Conservation (phyloP, 2,113 vertebrate species). For the Petaurus breviceps region DNA sequence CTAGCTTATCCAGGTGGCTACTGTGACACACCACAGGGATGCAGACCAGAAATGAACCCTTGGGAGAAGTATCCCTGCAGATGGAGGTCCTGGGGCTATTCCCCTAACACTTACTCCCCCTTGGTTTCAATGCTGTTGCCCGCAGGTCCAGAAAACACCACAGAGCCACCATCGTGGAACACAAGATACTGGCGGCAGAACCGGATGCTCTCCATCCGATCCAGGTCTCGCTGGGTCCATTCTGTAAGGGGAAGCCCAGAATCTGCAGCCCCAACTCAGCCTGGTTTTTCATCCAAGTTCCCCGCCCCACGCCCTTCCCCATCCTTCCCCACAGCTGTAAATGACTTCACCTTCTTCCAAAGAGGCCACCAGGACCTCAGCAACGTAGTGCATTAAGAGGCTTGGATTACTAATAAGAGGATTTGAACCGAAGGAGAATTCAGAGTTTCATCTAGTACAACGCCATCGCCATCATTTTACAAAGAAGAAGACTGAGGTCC, state of each 20-base stretch:
- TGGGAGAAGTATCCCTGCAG: not conserved
- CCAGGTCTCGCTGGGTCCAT: conserved; percentile 95
- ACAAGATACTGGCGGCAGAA: conserved; percentile 97
- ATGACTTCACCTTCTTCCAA: not conserved
- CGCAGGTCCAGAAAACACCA: conserved; percentile 92
- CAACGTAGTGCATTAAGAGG: no score
- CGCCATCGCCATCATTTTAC: not conserved
- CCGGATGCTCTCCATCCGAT: conserved; percentile 92
- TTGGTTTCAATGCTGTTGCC: conserved; percentile 96
- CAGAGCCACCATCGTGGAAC: conserved; percentile 92
- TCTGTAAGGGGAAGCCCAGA: conserved; percentile 80
- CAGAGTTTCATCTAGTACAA: not conserved
- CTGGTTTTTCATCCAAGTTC: not conserved
- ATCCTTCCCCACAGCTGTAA: not conserved
- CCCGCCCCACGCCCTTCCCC: not conserved
- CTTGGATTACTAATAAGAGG: no score
- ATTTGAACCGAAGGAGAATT: not conserved
- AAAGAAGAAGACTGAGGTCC: not conserved
- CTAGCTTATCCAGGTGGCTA: not conserved
- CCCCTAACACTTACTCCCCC: conserved; percentile 90
- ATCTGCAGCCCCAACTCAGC: conserved; percentile 26
- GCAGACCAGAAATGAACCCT: not conserved
- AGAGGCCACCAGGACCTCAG: not conserved
- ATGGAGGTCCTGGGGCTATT: not conserved
- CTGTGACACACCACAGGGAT: not conserved